Base-by-base conservation (phyloP, 2,797 vertebrate genomes). In the Bradypodion ventrale region DNA sequence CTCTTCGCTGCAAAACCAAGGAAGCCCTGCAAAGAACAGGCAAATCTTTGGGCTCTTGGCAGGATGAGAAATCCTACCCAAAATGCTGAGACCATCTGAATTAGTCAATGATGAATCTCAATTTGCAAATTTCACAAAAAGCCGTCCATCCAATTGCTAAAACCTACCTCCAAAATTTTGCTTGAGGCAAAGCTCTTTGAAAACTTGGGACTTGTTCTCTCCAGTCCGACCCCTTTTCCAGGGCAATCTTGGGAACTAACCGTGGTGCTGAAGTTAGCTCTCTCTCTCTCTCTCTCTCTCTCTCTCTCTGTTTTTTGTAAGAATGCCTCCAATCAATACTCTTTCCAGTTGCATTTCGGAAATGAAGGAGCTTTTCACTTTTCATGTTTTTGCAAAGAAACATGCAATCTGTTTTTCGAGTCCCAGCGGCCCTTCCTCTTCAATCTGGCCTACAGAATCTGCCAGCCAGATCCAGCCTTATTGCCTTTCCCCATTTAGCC, bases 281-380 rank as follows among this genome's bases (percentile, higher is more conserved):
- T 88, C n/a, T n/a, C n/a, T n/a, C n/a, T n/a, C n/a, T n/a, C n/a
- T n/a, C n/a, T 21, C 19, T n/a, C n/a, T n/a, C n/a, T n/a, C n/a
- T n/a, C n/a, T n/a, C n/a, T n/a, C n/a, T n/a, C n/a, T n/a, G n/a
- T n/a, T n/a, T n/a, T n/a, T 27, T 63, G 12, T 7, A 7, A 32
- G 19, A 16, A 7, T 35, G 29, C 15, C 7, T 68, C 15, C 32
- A 3, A 19, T 16, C 52, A 1, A 3, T 42, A 25, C 29, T 9
- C 29, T 32, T 76, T 29, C 21, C 63, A 59, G 35, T 8, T 60
- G 7, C 56, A 27, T 35, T 1, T 37, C 15, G 19, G 65, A 66
- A 32, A 19, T 15, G n/a, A 1, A 1, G 32, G 65, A 5, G 7
- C 9, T 1, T n/a, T n/a, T n/a, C n/a, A n/a, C 9, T 1, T n/a